A percentile compares a stretch with the other conserved stretches of the same genome.
phyloP scores from a whole-genome alignment of 2,888 invertebrate species.

The Lutraria lutraria region DNA sequence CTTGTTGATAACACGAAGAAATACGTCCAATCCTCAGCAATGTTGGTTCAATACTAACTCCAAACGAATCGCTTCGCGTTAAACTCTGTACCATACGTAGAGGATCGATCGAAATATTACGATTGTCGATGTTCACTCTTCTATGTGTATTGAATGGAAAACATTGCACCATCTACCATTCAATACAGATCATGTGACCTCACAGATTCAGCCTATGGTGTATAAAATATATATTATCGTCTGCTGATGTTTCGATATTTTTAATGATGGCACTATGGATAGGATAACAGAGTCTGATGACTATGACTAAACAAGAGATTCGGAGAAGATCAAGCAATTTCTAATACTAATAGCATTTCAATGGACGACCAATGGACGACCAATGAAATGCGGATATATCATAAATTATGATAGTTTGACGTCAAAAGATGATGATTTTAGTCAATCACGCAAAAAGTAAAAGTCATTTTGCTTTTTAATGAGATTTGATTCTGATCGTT shows the following conservation, averaged over 20 bases:
- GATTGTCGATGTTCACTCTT: conserved; percentile 1
- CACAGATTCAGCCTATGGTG: not conserved
- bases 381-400: too few relatives aligned
- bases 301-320: too few relatives aligned
- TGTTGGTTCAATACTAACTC: not conserved
- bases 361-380: too few relatives aligned
- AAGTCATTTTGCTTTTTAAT: too few relatives aligned
- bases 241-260: not conserved
- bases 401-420: too few relatives aligned
- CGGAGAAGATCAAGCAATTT: too few relatives aligned
- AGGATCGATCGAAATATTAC: conserved; percentile 10
- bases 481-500: too few relatives aligned
- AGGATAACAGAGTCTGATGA: not conserved
- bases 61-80: not conserved
- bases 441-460: too few relatives aligned
- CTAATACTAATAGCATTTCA: too few relatives aligned
- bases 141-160: not conserved
- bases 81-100: not conserved
- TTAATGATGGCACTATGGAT: not conserved
- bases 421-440: too few relatives aligned
- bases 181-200: conserved; percentile 4
- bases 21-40: not conserved
- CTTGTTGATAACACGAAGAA: not conserved
- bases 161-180: conserved; percentile 6
- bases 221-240: not conserved